Evolutionary conservation across 2,888 invertebrate species (phyloP), one percentile per base, ranked within the genome.

Genomic region (Clepsis dumicolana): DNA sequence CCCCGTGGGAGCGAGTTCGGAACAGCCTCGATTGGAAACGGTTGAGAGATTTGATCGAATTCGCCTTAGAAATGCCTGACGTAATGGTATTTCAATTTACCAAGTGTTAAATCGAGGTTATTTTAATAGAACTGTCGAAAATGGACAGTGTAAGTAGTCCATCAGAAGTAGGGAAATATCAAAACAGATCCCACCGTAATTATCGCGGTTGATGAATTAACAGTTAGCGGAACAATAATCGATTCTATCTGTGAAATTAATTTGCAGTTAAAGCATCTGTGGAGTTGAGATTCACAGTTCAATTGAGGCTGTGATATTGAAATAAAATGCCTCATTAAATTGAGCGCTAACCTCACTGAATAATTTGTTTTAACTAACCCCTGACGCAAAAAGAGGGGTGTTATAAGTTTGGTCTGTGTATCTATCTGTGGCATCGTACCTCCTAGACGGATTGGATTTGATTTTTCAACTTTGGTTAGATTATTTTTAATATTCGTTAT

Each of bases 121-220:
- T 57, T 64, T 64, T 57, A 48, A 64, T 44, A 44, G n/a, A 18
- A 27, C 18, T 59, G 56, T 48, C 29, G 54, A 32, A 64, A 25
- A 41, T 38, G 32, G 32, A 35, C 18, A 16, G 27, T 54, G 27
- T 29, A 16, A 27, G 12, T 16, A 10, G 12, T 35, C 44, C 38
- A 38, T 12, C 38, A 38, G 14, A 14, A 0, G 16, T 21, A 10
- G 3, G 21, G 48, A 21, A 7, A 12, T 21, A 21, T 48, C 21
- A 4, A 48, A 12, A 48, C 16, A 7, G 2, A 18, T 12, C 16
- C 4, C 1, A 48, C 21, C 10, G 18, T 48, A 2, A 48, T 48
- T 48, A 48, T 48, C 21, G 8, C 21, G 21, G 12, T 18, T 4
- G 16, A 48, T 18, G n/a, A 44, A 48, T 48, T 44, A 16, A 21